Evolutionary conservation across 2,113 vertebrate genomes (phyloP).

Genomic region (Sturnus vulgaris): DNA sequence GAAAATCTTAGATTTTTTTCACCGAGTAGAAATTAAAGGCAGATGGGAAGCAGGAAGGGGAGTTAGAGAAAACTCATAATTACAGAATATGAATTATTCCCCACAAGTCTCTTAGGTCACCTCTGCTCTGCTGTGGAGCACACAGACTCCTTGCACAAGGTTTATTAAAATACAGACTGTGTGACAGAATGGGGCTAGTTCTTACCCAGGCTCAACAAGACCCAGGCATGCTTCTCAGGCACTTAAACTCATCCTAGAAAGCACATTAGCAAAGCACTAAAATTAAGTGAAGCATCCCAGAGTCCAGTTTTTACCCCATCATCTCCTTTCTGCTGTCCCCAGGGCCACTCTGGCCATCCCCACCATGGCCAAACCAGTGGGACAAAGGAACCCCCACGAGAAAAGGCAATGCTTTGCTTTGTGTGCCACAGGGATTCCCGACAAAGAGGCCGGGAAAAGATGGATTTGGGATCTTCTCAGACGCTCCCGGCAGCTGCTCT

Average conservation of each 20-base stretch:
- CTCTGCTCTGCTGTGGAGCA: background rate
- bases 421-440: rapidly evolving
- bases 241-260: background rate
- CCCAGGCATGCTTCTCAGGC: background rate
- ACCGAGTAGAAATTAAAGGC: background rate
- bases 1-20: background rate
- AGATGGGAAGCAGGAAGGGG: background rate
- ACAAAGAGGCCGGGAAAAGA: rapidly evolving
- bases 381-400: rapidly evolving
- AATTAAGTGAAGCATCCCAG: background rate
- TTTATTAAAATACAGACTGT: constrained; percentile 17
- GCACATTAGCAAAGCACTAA: background rate
- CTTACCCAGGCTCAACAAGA: background rate
- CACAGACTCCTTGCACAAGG: background rate
- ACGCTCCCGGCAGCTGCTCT: background rate
- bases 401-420: rapidly evolving
- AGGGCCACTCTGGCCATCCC: background rate
- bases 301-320: background rate
- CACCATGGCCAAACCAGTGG: rapidly evolving
- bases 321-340: background rate
- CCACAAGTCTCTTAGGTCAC: background rate
- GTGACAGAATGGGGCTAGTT: constrained; percentile 46
- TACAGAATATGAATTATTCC: constrained; percentile 27
- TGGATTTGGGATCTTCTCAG: background rate
- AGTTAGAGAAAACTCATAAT: background rate